Conservation (phyloP, 2,113 vertebrate genomes). For the Glaucidium brasilianum region DNA sequence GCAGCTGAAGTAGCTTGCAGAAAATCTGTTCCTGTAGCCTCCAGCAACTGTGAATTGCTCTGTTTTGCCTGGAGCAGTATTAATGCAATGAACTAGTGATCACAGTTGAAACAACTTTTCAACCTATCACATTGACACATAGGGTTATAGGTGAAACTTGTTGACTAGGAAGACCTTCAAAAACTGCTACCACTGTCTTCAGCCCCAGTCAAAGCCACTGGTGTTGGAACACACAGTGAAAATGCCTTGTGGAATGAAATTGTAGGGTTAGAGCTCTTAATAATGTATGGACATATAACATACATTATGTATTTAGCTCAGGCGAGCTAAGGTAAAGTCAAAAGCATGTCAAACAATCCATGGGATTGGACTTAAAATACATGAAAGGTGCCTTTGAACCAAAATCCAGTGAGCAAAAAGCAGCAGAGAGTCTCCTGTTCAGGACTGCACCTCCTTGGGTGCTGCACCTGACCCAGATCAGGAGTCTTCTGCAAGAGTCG, state of each 20-base stretch:
- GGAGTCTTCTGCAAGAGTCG: neutral
- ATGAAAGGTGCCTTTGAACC: neutral
- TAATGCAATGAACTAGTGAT: neutral
- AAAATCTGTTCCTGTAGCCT: neutral
- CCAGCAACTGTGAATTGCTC: neutral
- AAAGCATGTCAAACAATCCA: neutral
- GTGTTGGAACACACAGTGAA: neutral
- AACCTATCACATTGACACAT: neutral
- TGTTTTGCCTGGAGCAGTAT: neutral
- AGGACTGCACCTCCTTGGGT: neutral
- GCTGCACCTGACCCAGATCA: neutral
- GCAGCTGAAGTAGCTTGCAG: neutral
- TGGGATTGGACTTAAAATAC: neutral
- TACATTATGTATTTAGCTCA: constrained; percentile 9
- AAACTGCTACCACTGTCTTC: neutral
- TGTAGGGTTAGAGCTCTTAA: neutral
- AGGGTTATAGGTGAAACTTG: neutral
- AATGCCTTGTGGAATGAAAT: neutral
- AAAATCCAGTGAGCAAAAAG: neutral
- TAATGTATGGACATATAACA: neutral
- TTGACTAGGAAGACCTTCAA: neutral
- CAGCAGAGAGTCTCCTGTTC: neutral
- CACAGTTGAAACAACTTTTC: neutral
- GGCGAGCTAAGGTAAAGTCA: neutral
- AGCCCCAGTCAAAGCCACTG: neutral